A percentile compares a stretch with the other conserved stretches of the same genome.
phyloP scores from a whole-genome alignment of 1,140 invertebrate genomes.

The Pseudobourletiella spinata region DNA sequence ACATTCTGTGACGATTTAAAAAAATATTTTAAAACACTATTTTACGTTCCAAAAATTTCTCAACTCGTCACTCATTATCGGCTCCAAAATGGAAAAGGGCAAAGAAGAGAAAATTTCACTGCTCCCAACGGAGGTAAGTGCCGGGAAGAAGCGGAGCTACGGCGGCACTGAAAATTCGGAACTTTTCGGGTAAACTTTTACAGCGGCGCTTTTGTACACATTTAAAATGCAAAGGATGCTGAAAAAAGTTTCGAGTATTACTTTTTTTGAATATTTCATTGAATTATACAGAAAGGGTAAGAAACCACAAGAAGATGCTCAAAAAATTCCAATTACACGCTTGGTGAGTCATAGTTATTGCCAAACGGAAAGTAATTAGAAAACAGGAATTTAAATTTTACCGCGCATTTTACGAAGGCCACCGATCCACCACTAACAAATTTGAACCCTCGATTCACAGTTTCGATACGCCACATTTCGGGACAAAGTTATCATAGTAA shows the following conservation, averaged over 20 bases:
- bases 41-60: too few relatives aligned
- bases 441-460: conserved; percentile 40
- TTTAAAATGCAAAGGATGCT: background rate
- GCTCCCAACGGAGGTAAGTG: too few relatives aligned
- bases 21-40: too few relatives aligned
- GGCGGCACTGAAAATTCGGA: background rate
- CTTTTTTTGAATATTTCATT: background rate
- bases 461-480: conserved; percentile 49
- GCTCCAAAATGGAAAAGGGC: too few relatives aligned
- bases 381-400: background rate
- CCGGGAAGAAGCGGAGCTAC: too few relatives aligned
- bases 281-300: background rate
- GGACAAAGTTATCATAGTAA: conserved; percentile 51
- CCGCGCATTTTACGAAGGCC: background rate
- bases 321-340: conserved; percentile 16
- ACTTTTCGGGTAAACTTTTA: too few relatives aligned
- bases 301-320: background rate
- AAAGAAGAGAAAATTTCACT: too few relatives aligned
- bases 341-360: conserved; percentile 5
- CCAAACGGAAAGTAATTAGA: background rate
- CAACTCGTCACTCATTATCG: too few relatives aligned
- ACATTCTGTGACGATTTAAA: too few relatives aligned
- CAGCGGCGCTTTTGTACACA: too few relatives aligned
- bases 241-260: background rate
- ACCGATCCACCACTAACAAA: background rate